phyloP scores from a whole-genome alignment of 2,888 invertebrate species.

The Mythimna ferrago region DNA sequence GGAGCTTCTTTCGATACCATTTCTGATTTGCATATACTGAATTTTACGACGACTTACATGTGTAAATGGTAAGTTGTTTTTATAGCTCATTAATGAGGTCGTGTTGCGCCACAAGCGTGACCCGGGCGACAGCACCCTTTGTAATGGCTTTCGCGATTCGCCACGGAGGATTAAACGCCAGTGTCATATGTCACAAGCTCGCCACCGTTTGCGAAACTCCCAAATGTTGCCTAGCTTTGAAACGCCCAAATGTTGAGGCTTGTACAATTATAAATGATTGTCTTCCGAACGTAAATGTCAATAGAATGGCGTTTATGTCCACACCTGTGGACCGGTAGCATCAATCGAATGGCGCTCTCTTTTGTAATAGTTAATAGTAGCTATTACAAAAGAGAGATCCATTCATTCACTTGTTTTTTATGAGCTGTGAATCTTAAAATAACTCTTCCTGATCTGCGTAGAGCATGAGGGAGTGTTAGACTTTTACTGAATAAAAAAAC shows the following conservation, averaged over 20 bases:
- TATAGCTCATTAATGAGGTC: conserved; percentile 70
- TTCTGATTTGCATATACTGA: conserved; percentile 61
- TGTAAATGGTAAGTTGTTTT: conserved; percentile 64
- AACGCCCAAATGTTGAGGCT: conserved; percentile 6
- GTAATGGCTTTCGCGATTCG: conserved; percentile 70
- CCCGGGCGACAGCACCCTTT: conserved; percentile 72
- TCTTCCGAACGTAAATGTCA: conserved; percentile 55
- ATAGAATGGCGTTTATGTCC: conserved; percentile 29
- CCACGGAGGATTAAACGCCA: conserved; percentile 71
- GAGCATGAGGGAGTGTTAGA: no score
- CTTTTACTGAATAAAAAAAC: no score
- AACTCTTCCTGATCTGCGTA: no score
- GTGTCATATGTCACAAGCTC: conserved; percentile 63
- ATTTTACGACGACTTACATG: conserved; percentile 44
- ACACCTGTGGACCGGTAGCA: conserved; percentile 16
- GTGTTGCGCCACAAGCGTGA: conserved; percentile 73
- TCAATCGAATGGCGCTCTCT: background rate
- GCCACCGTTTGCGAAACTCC: conserved; percentile 61
- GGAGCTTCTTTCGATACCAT: conserved; percentile 57
- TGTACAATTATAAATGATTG: conserved; percentile 43
- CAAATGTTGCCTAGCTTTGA: conserved; percentile 53
- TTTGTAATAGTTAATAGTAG: conserved; percentile 7
- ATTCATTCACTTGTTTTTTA: no score
- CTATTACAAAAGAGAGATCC: no score
- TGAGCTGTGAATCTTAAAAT: no score